Percentiles rank a stretch among this genome's conserved stretches.
Evolutionary conservation across 1,140 invertebrate species (phyloP).

Genomic region (Reticulitermes speratus): DNA sequence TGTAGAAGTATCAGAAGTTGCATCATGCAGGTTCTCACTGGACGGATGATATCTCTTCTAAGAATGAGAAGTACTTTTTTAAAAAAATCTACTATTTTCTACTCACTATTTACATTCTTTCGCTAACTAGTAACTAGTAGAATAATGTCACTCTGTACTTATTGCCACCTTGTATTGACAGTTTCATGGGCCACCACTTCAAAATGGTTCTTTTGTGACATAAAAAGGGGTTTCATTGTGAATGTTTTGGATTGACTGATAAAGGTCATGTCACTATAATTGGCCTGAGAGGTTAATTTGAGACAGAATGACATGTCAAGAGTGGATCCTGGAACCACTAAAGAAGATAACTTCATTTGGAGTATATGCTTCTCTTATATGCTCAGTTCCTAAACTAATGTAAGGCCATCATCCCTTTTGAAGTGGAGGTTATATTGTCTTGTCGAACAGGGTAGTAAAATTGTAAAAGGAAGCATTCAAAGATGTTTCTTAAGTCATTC

Average conservation of each 20-base stretch:
- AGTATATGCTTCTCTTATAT: background rate
- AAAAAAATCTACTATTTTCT: slow-evolving; percentile 13
- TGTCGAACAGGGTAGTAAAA: background rate
- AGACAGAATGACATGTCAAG: background rate
- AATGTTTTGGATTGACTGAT: background rate
- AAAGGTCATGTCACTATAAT: background rate
- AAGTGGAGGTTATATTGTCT: background rate
- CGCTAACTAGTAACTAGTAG: background rate
- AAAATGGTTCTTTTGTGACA: too few relatives aligned
- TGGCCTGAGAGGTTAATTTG: background rate
- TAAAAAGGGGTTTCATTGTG: background rate
- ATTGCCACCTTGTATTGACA: background rate
- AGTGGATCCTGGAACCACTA: background rate
- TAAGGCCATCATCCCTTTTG: background rate
- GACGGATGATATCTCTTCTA: slow-evolving; percentile 11
- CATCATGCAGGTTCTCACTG: background rate
- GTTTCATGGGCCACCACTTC: too few relatives aligned
- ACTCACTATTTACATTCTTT: slow-evolving; percentile 17
- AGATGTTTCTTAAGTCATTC: background rate
- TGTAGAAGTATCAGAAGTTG: background rate
- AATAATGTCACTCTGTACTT: background rate
- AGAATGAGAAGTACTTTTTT: slow-evolving; percentile 6
- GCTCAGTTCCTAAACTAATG: background rate
- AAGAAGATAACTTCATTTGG: background rate
- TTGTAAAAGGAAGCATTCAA: background rate